Conservation (phyloP, 2,113 vertebrate species). For the Propithecus coquereli region DNA sequence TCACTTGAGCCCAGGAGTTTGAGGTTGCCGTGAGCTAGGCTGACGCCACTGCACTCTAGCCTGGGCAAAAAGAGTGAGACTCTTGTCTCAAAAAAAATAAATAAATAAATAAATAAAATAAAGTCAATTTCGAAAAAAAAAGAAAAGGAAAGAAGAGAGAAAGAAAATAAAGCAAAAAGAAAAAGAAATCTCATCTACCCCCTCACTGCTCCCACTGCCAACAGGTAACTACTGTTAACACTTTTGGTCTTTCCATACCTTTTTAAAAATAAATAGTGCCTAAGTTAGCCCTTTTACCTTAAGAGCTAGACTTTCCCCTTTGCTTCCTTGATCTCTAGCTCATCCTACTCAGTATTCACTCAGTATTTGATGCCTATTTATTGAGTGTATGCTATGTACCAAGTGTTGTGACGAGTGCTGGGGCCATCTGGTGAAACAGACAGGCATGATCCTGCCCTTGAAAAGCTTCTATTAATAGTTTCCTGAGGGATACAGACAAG, state of each 20-base stretch:
- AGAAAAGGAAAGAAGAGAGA: not conserved
- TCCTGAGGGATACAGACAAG: not conserved
- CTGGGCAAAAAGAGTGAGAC: too few relatives aligned
- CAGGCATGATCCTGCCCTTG: not conserved
- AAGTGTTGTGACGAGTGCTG: not conserved
- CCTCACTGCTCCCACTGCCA: not conserved
- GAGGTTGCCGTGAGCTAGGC: too few relatives aligned
- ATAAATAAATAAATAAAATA: too few relatives aligned
- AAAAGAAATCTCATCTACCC: not conserved
- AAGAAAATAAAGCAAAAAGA: not conserved
- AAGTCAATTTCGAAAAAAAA: not conserved
- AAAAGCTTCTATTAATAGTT: not conserved
- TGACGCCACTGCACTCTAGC: too few relatives aligned
- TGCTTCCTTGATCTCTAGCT: not conserved
- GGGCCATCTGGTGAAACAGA: not conserved
- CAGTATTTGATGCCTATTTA: not conserved
- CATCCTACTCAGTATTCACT: not conserved
- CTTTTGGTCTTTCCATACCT: not conserved
- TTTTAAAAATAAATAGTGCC: constrained; percentile 10
- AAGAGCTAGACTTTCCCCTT: not conserved
- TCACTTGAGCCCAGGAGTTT: too few relatives aligned
- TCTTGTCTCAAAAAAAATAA: too few relatives aligned
- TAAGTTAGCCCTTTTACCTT: not conserved
- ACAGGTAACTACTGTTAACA: not conserved
- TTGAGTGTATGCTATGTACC: not conserved